These are phyloP conservation scores for Tolypeutes matacus DNA, from an alignment of 2,797 vertebrate species.

Conservation along the genomic window DNA sequence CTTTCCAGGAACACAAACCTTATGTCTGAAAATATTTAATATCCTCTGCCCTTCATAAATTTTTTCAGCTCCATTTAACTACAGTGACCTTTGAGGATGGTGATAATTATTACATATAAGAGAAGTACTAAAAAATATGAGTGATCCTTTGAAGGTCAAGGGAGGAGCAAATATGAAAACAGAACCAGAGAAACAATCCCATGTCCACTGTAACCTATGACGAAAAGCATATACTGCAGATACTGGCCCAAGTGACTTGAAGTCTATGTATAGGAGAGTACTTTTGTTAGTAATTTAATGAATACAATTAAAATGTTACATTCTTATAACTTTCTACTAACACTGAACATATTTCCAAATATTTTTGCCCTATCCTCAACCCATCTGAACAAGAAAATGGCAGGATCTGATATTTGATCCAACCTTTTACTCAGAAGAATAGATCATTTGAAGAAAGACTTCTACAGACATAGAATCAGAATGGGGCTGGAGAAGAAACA, in stretches of 20 bases:
- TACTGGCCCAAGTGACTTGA: neutral
- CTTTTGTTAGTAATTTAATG: neutral
- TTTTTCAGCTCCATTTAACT: conserved; percentile 22
- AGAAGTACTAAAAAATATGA: neutral
- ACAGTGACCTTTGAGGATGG: conserved; percentile 19
- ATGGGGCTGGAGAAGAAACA: neutral
- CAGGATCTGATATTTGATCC: conserved; percentile 7
- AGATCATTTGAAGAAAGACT: neutral
- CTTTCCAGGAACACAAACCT: neutral
- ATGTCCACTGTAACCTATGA: neutral
- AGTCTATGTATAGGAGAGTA: neutral
- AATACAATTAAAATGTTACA: neutral
- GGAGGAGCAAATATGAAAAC: neutral
- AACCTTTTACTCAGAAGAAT: neutral
- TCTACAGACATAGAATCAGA: conserved; percentile 23
- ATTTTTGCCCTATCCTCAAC: neutral
- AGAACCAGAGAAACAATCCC: conserved; percentile 3
- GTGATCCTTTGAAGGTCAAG: neutral
- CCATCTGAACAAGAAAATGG: conserved; percentile 19
- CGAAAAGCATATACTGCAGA: neutral
- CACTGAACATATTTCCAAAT: conserved; percentile 27
- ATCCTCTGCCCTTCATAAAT: neutral
- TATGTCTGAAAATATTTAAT: neutral
- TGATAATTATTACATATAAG: neutral
- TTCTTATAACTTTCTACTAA: neutral